These are phyloP conservation scores for Dorcus parallelipipedus DNA, from an alignment of 2,888 invertebrate genomes.

Conservation along the genomic window DNA sequence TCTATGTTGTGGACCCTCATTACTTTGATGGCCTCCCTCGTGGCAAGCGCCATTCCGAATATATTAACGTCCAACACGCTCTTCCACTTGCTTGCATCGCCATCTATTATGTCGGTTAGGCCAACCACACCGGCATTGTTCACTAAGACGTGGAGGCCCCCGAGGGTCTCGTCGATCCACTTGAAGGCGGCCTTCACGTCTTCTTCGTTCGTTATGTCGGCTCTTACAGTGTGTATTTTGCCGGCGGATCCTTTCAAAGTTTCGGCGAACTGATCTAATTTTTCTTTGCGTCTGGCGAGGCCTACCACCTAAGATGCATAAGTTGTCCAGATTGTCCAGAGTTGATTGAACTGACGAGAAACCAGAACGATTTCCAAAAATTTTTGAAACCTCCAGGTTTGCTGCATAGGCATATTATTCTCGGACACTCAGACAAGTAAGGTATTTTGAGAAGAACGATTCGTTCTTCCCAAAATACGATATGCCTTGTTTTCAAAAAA, in stretches of 20 bases:
- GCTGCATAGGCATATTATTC: too few relatives aligned
- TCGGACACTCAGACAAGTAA: too few relatives aligned
- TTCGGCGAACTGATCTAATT: neutral
- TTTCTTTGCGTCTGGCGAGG: conserved; percentile 6
- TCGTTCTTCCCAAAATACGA: too few relatives aligned
- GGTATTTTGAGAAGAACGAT: too few relatives aligned
- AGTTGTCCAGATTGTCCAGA: too few relatives aligned
- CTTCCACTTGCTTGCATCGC: neutral
- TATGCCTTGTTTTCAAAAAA: too few relatives aligned
- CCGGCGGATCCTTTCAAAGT: neutral
- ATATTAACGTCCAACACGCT: conserved; percentile 3
- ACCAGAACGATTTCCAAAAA: too few relatives aligned
- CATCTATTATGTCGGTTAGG: neutral
- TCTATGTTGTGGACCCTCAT: conserved; percentile 8
- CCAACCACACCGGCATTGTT: conserved; percentile 15
- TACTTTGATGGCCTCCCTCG: conserved; percentile 1
- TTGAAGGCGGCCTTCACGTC: conserved; percentile 12
- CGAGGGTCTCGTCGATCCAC: conserved; percentile 12
- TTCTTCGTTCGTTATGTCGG: conserved; percentile 13
- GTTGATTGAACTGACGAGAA: too few relatives aligned
- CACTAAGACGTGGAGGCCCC: conserved; percentile 15
- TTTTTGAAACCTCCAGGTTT: too few relatives aligned
- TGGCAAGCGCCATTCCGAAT: neutral
- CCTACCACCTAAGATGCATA: neutral
- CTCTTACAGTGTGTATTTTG: conserved; percentile 6